Evolutionary conservation across 2,797 vertebrate genomes (phyloP).

Genomic region (Sternotherus odoratus): DNA sequence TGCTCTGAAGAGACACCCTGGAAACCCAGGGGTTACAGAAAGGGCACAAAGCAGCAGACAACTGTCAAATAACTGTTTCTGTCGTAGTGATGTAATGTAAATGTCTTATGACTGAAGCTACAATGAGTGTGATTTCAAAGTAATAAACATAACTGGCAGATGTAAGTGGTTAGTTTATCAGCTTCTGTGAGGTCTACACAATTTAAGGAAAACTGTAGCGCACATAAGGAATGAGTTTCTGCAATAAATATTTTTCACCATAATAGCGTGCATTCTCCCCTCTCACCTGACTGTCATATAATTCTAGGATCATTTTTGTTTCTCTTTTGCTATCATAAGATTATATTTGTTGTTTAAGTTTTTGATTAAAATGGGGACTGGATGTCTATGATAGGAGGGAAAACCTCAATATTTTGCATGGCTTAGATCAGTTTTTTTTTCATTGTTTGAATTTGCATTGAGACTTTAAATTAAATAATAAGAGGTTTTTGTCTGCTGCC

Average conservation of each 20-base stretch:
- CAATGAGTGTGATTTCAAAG: not conserved
- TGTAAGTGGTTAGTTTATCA: not conserved
- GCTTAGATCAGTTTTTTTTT: not conserved
- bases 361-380: not conserved
- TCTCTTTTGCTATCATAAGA: not conserved
- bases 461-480: not conserved
- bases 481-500: not conserved
- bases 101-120: not conserved
- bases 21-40: not conserved
- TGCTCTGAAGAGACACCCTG: rapidly evolving
- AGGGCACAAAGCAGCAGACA: not conserved
- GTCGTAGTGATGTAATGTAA: not conserved
- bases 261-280: not conserved
- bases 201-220: not conserved
- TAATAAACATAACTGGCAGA: not conserved
- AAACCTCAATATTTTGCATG: not conserved
- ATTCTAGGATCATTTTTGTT: not conserved
- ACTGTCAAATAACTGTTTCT: not conserved
- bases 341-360: not conserved
- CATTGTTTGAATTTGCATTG: not conserved
- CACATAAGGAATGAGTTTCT: not conserved
- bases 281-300: not conserved
- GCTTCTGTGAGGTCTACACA: not conserved
- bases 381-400: not conserved
- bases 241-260: not conserved